Base-by-base conservation (phyloP, 2,888 invertebrate species). In the Plusia festucae region DNA sequence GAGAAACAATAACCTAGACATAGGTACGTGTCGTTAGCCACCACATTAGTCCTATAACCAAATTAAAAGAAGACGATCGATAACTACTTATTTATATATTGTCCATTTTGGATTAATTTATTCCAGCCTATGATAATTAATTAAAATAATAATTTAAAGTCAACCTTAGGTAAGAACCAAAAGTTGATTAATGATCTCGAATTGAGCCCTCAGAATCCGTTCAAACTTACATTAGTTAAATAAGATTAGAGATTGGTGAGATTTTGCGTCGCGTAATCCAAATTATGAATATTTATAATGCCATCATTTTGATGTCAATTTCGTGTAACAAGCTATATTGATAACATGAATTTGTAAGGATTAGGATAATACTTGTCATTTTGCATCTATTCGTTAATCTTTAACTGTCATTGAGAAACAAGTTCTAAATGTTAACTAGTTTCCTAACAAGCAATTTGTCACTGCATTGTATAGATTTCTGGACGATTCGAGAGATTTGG, bases 371-470 rank as follows among this genome's bases (percentile, higher is more conserved):
- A 20, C 40, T 44, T 52, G 52, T 52, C 9, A 73, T 56, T 69
- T 59, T 27, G 49, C 49, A 61, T 22, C 52, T 58, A 16, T 53
- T 27, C 63, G 24, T 68, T 34, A 57, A 57, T 61, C 51, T 20
- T 34, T 54, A 66, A 65, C 53, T 66, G 66, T 77, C 65, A 65
- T 55, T 56, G 57, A n/a, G 18, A 68, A 78, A 73, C 69, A 49
- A 59, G 66, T 68, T 69, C 6, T n/a, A 69, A 76, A 76, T 73
- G 78, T 46, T 78, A 77, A 70, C 71, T 34, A 60, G 70, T 68
- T 58, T 64, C 9, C 49, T 52, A 65, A 44, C 53, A 20, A 22
- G 67, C 53, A 57, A 78, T 74, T 78, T 74, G 72, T 76, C 64
- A 69, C 56, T 73, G 58, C 65, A 11, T 61, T 65, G 24, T 53